phyloP scores from a whole-genome alignment of 2,797 vertebrate genomes.

The Octomys mimax region DNA sequence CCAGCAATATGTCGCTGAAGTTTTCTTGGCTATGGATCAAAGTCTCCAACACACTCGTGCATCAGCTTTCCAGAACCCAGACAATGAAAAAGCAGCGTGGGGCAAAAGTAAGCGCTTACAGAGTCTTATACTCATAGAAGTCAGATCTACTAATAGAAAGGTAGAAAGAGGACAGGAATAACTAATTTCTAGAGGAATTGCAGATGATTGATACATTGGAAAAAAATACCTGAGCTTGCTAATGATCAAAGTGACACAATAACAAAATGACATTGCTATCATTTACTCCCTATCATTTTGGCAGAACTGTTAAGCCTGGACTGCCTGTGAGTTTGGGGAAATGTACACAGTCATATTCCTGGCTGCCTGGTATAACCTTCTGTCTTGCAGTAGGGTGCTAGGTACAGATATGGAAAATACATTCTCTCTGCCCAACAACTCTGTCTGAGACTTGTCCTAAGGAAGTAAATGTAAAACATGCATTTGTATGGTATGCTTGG shows the following conservation, averaged over 20 bases:
- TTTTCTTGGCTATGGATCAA: constrained; percentile 70
- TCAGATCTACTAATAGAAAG: not conserved
- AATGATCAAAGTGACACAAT: constrained; percentile 45
- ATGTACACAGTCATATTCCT: not conserved
- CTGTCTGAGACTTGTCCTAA: not conserved
- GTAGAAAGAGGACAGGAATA: not conserved
- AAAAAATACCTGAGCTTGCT: not conserved
- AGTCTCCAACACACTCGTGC: not conserved
- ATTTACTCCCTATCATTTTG: not conserved
- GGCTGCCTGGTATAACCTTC: not conserved
- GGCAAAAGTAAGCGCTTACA: not conserved
- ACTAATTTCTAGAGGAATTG: constrained; percentile 59
- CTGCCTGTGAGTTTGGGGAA: not conserved
- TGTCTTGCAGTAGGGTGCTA: not conserved
- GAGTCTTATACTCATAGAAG: constrained; percentile 32
- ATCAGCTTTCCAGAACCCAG: not conserved
- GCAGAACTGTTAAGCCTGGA: constrained; percentile 13
- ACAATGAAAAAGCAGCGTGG: constrained; percentile 1
- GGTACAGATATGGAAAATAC: not conserved
- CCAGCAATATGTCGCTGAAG: constrained; percentile 37
- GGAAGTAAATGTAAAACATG: not conserved
- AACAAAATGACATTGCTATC: not conserved
- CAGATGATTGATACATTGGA: not conserved
- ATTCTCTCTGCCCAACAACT: not conserved
- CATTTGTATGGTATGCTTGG: not conserved